Percentiles rank a stretch among this genome's conserved stretches.
phyloP scores from a whole-genome alignment of 2,797 vertebrate species.

The Tarsius wallacei region DNA sequence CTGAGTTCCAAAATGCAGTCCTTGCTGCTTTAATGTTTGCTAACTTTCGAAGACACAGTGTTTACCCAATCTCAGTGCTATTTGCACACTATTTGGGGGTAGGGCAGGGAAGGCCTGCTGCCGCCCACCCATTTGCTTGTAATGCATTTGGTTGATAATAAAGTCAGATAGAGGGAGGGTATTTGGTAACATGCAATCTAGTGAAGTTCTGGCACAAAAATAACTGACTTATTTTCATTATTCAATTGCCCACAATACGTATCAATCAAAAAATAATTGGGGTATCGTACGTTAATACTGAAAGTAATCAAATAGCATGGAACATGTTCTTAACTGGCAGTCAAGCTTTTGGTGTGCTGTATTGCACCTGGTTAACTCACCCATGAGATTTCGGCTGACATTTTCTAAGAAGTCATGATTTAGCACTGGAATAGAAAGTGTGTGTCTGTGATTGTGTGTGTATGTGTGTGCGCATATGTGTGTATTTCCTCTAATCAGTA shows the following conservation, averaged over 20 bases:
- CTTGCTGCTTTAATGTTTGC: neutral
- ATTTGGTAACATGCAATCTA: conserved; percentile 85
- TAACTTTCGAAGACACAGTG: neutral
- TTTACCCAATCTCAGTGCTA: neutral
- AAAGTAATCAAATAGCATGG: conserved; percentile 75
- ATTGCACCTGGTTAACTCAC: conserved; percentile 85
- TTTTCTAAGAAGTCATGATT: conserved; percentile 82
- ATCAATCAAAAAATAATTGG: conserved; percentile 77
- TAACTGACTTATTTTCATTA: conserved; percentile 80
- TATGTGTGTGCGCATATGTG: neutral
- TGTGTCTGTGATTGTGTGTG: conserved; percentile 23
- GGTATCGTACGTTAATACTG: conserved; percentile 79
- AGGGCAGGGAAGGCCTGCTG: neutral
- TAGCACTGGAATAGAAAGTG: conserved; percentile 75
- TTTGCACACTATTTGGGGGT: neutral
- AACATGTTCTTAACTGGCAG: conserved; percentile 58
- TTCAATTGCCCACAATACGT: conserved; percentile 69
- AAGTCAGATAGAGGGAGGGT: conserved; percentile 62
- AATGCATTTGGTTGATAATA: conserved; percentile 56
- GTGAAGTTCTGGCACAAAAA: conserved; percentile 86
- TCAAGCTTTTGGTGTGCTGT: conserved; percentile 85
- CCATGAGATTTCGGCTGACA: conserved; percentile 86
- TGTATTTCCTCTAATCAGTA: conserved; percentile 53
- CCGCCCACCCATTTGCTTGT: conserved; percentile 39
- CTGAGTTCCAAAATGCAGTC: neutral